Evolutionary conservation across 2,113 vertebrate species (phyloP).

Genomic region (Mionectes macconnelli): DNA sequence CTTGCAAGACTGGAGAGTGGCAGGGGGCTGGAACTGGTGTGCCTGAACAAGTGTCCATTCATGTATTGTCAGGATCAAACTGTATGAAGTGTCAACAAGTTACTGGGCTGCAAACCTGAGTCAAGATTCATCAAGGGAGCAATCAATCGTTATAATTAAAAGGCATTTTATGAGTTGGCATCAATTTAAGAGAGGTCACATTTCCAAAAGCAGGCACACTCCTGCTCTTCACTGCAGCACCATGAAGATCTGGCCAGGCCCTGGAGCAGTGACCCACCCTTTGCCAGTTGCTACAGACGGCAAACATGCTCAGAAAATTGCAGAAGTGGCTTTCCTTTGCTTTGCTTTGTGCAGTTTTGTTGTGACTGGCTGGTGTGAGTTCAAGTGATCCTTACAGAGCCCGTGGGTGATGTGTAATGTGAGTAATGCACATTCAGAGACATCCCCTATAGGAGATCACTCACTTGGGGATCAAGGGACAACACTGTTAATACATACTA

Average conservation of each 20-base stretch:
- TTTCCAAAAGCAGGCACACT: not conserved
- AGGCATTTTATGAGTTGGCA: not conserved
- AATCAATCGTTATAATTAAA: constrained; percentile 5
- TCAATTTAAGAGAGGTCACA: not conserved
- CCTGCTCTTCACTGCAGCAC: fast-evolving
- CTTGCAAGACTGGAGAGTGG: not conserved
- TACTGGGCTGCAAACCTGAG: not conserved
- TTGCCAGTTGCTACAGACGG: not conserved
- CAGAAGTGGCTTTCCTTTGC: not conserved
- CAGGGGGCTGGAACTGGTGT: not conserved
- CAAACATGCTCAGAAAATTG: not conserved
- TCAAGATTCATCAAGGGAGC: not conserved
- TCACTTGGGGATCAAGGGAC: not conserved
- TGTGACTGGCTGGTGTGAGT: not conserved
- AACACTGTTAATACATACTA: not conserved
- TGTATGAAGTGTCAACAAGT: not conserved
- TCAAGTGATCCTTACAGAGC: not conserved
- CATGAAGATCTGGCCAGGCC: not conserved
- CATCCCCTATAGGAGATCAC: too few species aligned
- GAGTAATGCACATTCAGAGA: not conserved
- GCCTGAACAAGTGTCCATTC: not conserved
- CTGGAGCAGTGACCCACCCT: not conserved
- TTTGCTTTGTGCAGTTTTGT: not conserved
- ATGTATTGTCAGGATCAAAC: not conserved
- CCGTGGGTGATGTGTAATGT: not conserved